These are phyloP conservation scores for Channallabes apus DNA, from an alignment of 2,797 vertebrate species.

Conservation along the genomic window DNA sequence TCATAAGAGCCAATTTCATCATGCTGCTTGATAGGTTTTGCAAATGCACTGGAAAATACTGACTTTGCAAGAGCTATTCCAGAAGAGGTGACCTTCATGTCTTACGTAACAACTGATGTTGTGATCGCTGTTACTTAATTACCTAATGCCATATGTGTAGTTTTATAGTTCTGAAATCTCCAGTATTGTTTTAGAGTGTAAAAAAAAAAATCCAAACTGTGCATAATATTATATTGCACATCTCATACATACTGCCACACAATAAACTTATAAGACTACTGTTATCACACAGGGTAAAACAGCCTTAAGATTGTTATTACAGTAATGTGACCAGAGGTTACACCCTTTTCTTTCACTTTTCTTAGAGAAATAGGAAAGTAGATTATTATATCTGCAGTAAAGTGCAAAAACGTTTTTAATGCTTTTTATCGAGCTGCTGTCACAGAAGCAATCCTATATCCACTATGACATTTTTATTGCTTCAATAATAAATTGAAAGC, in stretches of 20 bases:
- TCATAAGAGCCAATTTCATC: no score
- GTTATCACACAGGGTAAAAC: not conserved
- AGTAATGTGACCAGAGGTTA: not conserved
- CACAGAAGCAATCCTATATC: conserved; percentile 1
- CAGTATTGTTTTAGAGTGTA: no score
- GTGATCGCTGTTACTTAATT: no score
- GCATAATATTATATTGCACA: not conserved
- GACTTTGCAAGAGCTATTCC: no score
- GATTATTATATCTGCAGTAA: conserved; percentile 10
- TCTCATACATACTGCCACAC: not conserved
- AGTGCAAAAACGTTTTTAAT: not conserved
- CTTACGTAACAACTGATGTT: no score
- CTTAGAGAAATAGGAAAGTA: not conserved
- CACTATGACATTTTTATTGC: conserved; percentile 4
- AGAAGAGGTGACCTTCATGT: no score
- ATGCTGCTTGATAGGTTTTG: no score
- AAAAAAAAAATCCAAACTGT: no score
- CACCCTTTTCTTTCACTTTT: conserved; percentile 15
- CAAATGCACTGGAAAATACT: no score
- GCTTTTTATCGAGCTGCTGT: conserved; percentile 5
- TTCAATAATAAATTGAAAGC: conserved; percentile 18
- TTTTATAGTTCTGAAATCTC: no score
- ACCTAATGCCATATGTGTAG: no score
- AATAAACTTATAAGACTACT: not conserved
- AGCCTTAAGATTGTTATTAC: not conserved